Percentiles rank a stretch among this genome's conserved stretches.
Conservation (phyloP, 1,140 invertebrate genomes). For the Nymphalis io region DNA sequence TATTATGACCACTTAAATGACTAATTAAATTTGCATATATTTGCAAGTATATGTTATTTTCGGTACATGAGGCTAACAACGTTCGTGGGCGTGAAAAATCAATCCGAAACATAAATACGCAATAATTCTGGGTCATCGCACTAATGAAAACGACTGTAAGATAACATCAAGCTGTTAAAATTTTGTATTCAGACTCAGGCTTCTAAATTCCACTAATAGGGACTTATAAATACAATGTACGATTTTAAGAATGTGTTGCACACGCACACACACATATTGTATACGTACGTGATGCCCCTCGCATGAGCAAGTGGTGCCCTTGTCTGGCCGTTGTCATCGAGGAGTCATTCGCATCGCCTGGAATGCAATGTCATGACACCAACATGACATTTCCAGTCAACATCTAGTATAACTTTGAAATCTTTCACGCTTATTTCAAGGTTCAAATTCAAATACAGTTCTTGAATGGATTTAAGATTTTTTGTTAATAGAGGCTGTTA, state of each 20-base stretch:
- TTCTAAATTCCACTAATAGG: conserved; percentile 31
- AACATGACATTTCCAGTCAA: conserved; percentile 46
- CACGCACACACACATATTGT: conserved; percentile 27
- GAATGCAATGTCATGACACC: conserved; percentile 77
- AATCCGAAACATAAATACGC: background rate
- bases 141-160: conserved; percentile 8
- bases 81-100: background rate
- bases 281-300: conserved; percentile 49
- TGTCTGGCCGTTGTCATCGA: conserved; percentile 77
- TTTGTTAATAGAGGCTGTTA: conserved; percentile 9
- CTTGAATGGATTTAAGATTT: conserved; percentile 35
- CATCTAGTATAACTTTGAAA: conserved; percentile 31
- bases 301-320: conserved; percentile 68
- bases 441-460: conserved; percentile 27
- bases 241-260: conserved; percentile 7
- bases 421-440: conserved; percentile 14
- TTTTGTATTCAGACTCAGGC: conserved; percentile 25
- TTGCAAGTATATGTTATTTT: conserved; percentile 14
- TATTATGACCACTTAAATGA: no score
- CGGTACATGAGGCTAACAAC: background rate
- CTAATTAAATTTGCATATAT: background rate
- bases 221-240: conserved; percentile 27
- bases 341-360: conserved; percentile 73
- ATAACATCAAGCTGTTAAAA: conserved; percentile 15
- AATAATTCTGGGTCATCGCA: conserved; percentile 24